Percentiles rank a stretch among this genome's conserved stretches.
Conservation (phyloP, 2,888 invertebrate genomes). For the Oscheius sp. region DNA sequence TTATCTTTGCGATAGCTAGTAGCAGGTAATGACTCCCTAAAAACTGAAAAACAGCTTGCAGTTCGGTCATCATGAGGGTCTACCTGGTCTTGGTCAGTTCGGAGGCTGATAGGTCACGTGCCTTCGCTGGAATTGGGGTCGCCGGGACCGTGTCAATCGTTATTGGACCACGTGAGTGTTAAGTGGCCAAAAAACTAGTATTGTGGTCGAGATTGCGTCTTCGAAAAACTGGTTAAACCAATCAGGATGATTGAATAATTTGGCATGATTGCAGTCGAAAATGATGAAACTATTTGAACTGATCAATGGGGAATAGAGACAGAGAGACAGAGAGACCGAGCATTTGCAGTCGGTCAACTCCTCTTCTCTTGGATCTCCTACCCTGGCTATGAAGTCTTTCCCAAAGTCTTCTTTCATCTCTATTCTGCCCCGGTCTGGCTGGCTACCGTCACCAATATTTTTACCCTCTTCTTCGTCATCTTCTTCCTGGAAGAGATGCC, state of each 20-base stretch:
- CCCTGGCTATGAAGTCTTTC: conserved; percentile 43
- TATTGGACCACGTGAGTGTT: conserved; percentile 46
- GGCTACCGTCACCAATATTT: conserved; percentile 49
- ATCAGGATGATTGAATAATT: too few relatives aligned
- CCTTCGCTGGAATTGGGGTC: conserved; percentile 43
- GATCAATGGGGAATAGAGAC: too few relatives aligned
- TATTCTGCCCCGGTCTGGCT: conserved; percentile 56
- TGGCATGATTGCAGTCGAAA: too few relatives aligned
- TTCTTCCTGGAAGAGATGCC: conserved; percentile 41
- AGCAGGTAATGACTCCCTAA: conserved; percentile 30
- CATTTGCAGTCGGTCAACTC: conserved; percentile 51
- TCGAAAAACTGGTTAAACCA: too few relatives aligned
- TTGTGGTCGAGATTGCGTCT: not conserved
- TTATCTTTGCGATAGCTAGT: conserved; percentile 47
- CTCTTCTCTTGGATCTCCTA: conserved; percentile 45
- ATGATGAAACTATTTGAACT: too few relatives aligned
- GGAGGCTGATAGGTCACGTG: conserved; percentile 44
- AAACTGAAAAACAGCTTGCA: conserved; percentile 7
- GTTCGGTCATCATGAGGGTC: conserved; percentile 46
- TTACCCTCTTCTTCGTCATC: conserved; percentile 44
- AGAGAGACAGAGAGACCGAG: too few relatives aligned
- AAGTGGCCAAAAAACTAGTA: not conserved
- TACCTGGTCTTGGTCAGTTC: conserved; percentile 48
- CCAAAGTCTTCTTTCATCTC: conserved; percentile 49
- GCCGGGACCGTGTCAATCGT: conserved; percentile 48